Base-by-base conservation (phyloP, 2,113 vertebrate genomes). In the Bolborhynchus lineola region DNA sequence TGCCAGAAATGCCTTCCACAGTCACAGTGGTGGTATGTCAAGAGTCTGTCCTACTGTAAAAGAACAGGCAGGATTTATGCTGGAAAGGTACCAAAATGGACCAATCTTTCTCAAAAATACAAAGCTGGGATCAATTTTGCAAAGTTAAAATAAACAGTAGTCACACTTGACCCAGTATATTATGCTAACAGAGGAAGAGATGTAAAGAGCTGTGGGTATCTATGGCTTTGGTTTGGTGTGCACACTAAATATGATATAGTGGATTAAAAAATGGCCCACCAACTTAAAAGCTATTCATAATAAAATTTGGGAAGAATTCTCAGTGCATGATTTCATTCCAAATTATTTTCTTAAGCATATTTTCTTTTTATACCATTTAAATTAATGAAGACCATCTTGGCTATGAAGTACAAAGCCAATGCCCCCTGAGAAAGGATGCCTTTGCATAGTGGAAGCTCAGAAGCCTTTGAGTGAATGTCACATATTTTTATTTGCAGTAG, bases 61-160 rank as follows among this genome's bases (percentile, higher is more conserved):
- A 96, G 59, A 96, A 94, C 82, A 86, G 76, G 37, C 87, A 64
- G 85, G 85, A 95, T 97, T 97, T 97, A 95, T 90, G 95, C 88
- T 97, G 97, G 97, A 97, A 95, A 42, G 42, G 84, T 76, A 93
- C 93, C 96, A 97, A 90, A 92, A 80, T 31, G 78, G 86, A 78
- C 93, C 86, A 95, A 47, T 81, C 80, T 83, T 84, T 85, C 74
- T 93, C 63, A 91, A 86, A 97, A 97, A 93, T 87, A 90, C 25
- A 63, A 96, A 97, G 89, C 76, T 93, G 97, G 90, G 88, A 96
- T 94, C 84, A 94, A 89, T 96, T 93, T 96, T 95, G 79, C 57
- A 42, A 97, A 95, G 87, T 72, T 96, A 95, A 97, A 98, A 97
- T 97, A 97, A 97, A 97, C 86, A 93, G 44, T 50, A 96, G 81